phyloP scores from a whole-genome alignment of 64 coral and sea anemone species.

The Acropora tenuis region DNA sequence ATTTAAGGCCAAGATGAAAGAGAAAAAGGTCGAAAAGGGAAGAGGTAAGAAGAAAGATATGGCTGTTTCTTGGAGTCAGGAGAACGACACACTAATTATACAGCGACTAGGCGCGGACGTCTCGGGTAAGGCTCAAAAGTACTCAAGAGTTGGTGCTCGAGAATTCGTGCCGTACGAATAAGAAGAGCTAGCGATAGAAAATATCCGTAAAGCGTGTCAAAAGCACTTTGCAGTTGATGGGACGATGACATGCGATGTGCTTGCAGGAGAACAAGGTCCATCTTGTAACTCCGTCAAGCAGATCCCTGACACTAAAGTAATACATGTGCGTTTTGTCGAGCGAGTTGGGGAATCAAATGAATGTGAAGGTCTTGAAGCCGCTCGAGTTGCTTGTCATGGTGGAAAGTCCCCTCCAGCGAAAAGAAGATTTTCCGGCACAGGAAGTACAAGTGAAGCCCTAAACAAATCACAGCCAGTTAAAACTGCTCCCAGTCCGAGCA shows the following conservation, averaged over 20 bases:
- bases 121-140: no score
- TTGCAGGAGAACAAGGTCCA: constrained; percentile 22
- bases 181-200: constrained; percentile 16
- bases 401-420: constrained; percentile 20
- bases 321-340: constrained; percentile 47
- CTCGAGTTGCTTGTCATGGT: background rate
- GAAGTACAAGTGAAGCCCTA: constrained; percentile 6
- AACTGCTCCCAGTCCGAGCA: constrained; percentile 13
- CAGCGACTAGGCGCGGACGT: no score
- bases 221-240: constrained; percentile 24
- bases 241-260: constrained; percentile 25
- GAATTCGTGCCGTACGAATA: no score
- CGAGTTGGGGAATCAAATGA: constrained; percentile 15
- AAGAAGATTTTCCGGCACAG: constrained; percentile 32
- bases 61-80: no score
- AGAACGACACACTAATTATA: no score
- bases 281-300: constrained; percentile 54
- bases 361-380: background rate
- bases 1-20: no score
- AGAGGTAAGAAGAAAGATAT: no score
- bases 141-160: constrained; percentile 28
- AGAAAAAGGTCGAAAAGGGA: no score
- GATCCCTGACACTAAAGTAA: constrained; percentile 38
- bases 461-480: background rate
- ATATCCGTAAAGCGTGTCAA: constrained; percentile 5